Evolutionary conservation across 1,140 invertebrate species (phyloP), one percentile per base, ranked within the genome.

Genomic region (Drosophila truncata): DNA sequence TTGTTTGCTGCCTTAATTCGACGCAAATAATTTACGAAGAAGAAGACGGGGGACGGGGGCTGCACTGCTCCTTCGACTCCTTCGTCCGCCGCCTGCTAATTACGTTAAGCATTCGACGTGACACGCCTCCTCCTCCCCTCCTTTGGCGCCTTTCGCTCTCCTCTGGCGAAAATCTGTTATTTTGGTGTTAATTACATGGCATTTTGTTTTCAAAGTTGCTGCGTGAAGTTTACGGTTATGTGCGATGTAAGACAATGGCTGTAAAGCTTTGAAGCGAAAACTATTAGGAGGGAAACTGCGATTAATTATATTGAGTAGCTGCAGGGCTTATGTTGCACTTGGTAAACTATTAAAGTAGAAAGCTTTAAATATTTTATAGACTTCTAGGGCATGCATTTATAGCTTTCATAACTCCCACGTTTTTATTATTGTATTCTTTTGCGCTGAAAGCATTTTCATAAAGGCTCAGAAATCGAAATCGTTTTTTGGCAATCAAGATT

Each of bases 21-120:
- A 86, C 63, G 83, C 80, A 86, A 86, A 87, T 85, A 85, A 86
- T 85, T 86, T 85, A 71, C 63, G 20, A 58, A 59, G 50, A 59
- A 35, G 27, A 66, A 71, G 52, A 58, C n/a, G 57, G 23, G n/a
- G 37, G 41, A 29, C 23, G 23, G n/a, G 37, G 41, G 44, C 23
- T 11, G 23, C 44, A 11, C 27, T 42, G 20, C 52, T 73, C 49
- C 42, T 64, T 37, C 31, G 44, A 47, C 66, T 49, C 66, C 41
- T 60, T 41, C 31, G 74, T 41, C 18, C 59, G 31, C 27, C 44
- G 44, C 44, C 74, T 80, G 83, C 84, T 87, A 87, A 87, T 87
- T 87, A 87, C 84, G 86, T 90, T 90, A 90, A 85, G 76, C 81
- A 85, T 85, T 80, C 87, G 70, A 79, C 65, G 69, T 69, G 78